Evolutionary conservation across 2,888 invertebrate species (phyloP), one percentile per base, ranked within the genome.

Genomic region (Branchinecta sandiegonensis): DNA sequence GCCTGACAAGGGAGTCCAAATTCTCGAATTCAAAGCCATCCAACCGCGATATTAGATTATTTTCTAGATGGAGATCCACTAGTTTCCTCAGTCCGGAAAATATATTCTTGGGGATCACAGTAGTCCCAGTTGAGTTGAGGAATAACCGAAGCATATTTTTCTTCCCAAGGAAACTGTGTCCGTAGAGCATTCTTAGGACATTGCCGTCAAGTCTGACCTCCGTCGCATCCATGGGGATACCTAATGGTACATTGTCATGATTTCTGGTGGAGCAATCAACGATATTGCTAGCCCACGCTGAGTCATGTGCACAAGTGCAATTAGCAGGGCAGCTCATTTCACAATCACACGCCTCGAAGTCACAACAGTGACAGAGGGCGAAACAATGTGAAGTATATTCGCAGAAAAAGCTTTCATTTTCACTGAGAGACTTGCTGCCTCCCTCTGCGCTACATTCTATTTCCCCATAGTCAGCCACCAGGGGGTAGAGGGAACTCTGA

Each of bases 301-400:
- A 87, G 78, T 92, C 91, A 76, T 90, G 88, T 79, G 89, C 92
- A 78, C 92, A 92, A 69, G 87, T 87, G 79, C 92, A 92, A 76
- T 89, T 89, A 69, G 82, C 83, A 46, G 92, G 92, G 75, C 92
- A 92, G 68, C 88, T 89, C 87, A 90, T 90, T 82, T 92, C 89
- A 80, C 92, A 92, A 79, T 92, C 92, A 77, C 92, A 92, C 48
- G 89, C 89, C 75, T 90, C 90, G 76, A 89, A 92, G 77, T 91
- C 90, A 78, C 92, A 92, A 76, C 92, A 92, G 76, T 90, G 88
- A 76, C 92, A 92, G 71, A 89, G 79, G 8, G 90, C 88, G 77
- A 90, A 90, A 78, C 92, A 92, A 76, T 90, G 89, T 71, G 86
- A 84, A 71, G 87, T 86, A 77, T 90, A 90, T 77, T 87, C 86